Conservation (phyloP, 2,888 invertebrate species). For the Acrobasis consociella region DNA sequence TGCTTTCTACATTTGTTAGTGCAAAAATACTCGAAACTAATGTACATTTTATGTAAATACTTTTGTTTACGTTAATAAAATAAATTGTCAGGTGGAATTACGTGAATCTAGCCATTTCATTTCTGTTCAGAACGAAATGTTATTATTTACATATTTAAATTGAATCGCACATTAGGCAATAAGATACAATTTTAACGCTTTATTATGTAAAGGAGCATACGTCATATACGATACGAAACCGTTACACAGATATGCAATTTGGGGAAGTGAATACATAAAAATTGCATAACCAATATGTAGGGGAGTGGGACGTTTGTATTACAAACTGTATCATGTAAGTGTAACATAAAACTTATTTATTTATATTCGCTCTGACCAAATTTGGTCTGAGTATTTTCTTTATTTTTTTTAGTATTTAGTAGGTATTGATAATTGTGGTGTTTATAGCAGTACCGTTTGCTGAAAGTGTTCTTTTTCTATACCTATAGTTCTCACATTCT, state of each 20-base stretch:
- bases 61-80: constrained; percentile 24
- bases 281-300: constrained; percentile 53
- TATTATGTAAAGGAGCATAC: constrained; percentile 39
- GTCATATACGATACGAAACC: constrained; percentile 34
- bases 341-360: constrained; percentile 47
- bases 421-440: neutral
- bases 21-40: constrained; percentile 4
- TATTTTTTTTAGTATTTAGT: neutral
- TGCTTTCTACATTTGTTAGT: constrained; percentile 9
- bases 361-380: too few relatives aligned
- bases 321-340: constrained; percentile 42
- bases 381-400: too few relatives aligned
- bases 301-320: constrained; percentile 48
- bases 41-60: neutral
- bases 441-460: neutral
- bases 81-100: constrained; percentile 30
- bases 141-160: constrained; percentile 42
- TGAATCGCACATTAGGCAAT: constrained; percentile 40
- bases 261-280: constrained; percentile 44
- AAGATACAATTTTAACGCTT: constrained; percentile 33
- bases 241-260: constrained; percentile 41
- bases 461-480: neutral
- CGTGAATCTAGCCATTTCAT: constrained; percentile 40
- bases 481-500: too few relatives aligned
- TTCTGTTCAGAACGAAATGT: constrained; percentile 34